Conservation (phyloP, 2,797 vertebrate genomes). For the Bradypus variegatus region DNA sequence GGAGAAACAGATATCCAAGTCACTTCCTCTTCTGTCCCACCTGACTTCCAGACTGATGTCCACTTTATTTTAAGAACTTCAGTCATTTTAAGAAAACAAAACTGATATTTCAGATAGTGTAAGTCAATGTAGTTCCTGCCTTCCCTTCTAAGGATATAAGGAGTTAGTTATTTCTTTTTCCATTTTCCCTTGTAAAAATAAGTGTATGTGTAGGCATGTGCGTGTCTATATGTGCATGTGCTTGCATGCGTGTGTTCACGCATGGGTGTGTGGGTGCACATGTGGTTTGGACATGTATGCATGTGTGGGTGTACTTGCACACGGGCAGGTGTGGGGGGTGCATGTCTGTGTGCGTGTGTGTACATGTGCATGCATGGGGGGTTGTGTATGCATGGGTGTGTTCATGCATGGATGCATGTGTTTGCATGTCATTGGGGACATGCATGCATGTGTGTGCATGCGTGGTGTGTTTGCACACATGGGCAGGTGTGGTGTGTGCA, state of each 20-base stretch:
- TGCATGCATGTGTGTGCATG: too few relatives aligned
- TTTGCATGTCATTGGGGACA: too few relatives aligned
- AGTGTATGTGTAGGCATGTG: neutral
- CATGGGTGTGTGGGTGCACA: too few relatives aligned
- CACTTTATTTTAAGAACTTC: conserved; percentile 43
- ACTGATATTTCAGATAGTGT: neutral
- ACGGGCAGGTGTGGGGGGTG: too few relatives aligned
- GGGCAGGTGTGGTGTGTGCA: too few relatives aligned
- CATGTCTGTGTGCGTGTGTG: too few relatives aligned
- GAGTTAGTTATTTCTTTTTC: neutral
- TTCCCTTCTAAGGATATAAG: neutral
- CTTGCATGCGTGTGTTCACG: too few relatives aligned
- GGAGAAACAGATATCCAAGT: conserved; percentile 33
- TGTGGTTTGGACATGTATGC: too few relatives aligned
- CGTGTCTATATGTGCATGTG: rapidly evolving
- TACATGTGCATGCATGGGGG: neutral
- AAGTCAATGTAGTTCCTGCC: neutral
- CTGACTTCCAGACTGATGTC: conserved; percentile 35
- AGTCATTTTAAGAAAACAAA: conserved; percentile 24
- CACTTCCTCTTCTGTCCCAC: conserved; percentile 53
- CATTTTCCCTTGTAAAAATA: neutral
- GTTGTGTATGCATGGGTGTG: neutral
- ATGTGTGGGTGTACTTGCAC: too few relatives aligned
- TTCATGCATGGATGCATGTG: too few relatives aligned
- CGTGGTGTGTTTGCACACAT: too few relatives aligned